Evolutionary conservation across 2,888 invertebrate species (phyloP).

Genomic region (Malacosoma neustria): DNA sequence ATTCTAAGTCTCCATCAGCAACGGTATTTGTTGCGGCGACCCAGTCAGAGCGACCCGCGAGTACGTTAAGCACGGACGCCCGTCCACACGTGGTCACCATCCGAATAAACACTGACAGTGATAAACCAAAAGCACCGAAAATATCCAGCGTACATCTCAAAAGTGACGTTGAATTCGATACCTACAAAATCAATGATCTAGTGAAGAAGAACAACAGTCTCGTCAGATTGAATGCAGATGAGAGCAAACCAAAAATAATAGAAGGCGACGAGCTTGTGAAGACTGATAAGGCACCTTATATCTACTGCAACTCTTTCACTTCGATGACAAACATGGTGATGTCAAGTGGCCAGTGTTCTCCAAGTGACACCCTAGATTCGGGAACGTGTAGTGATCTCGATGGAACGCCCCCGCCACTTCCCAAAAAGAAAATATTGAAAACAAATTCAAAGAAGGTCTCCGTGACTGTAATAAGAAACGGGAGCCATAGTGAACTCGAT

Average conservation of each 20-base stretch:
- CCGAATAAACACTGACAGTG: constrained; percentile 78
- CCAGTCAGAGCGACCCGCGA: constrained; percentile 64
- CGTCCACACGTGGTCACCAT: constrained; percentile 81
- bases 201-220: constrained; percentile 68
- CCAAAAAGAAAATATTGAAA: constrained; percentile 78
- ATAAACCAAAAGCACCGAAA: constrained; percentile 64
- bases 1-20: constrained; percentile 67
- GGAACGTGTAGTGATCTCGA: constrained; percentile 91
- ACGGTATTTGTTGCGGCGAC: constrained; percentile 73
- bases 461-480: constrained; percentile 73
- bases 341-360: constrained; percentile 88
- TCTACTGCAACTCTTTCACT: constrained; percentile 77
- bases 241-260: constrained; percentile 59
- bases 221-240: constrained; percentile 76
- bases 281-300: constrained; percentile 68
- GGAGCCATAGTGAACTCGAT: constrained; percentile 79
- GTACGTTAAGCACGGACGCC: constrained; percentile 58
- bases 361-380: constrained; percentile 87
- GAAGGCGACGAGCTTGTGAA: constrained; percentile 63
- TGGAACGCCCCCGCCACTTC: constrained; percentile 80
- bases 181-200: constrained; percentile 49
- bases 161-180: constrained; percentile 59
- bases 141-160: constrained; percentile 67
- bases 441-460: constrained; percentile 67
- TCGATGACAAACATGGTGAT: constrained; percentile 75